Base-by-base conservation (phyloP, 2,113 vertebrate species). In the Acrocephalus arundinaceus region DNA sequence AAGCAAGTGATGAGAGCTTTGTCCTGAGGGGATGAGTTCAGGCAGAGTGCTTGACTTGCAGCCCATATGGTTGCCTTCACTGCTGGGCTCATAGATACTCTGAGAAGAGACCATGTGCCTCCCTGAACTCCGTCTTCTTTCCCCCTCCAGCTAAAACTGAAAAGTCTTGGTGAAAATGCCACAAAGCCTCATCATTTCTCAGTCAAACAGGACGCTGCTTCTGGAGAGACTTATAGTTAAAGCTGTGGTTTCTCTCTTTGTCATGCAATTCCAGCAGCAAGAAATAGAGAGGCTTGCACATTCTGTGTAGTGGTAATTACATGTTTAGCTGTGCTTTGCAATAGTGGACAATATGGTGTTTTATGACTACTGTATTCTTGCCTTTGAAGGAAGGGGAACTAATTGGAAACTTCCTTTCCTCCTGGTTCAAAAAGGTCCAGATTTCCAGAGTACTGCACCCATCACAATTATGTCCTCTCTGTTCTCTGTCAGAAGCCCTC, bases 31-130 rank as follows among this genome's bases (percentile, higher is more conserved):
- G 4, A 74, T 78, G 46, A 92, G 68, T 59, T 86, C 65, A 91
- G 84, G 59, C 76, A 87, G 87, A 85, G 39, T 10, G 2, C 48
- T 77, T 74, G 65, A 89, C 87, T 94, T 63, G 70, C 35, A 84
- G 63, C 35, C 68, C 61, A 51, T 93, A 94, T 58, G 61, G 77
- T 35, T 95, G 77, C 73, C 43, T 94, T 96, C 77, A 52, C 68
- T 87, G 52, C 65, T 87, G 61, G 31, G 55, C 73, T 87, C 1
- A 0, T 4, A 74, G 27, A 39, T 63, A 4, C 66, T 75, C 85
- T 48, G 68, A 58, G 59, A 80, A 80, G 33, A 67, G 39, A 49
- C 23, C 23, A 63, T 0, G 1, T 74, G 68, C 6, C 39, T 89
- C 57, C 31, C 58, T 72, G 30, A 48, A 35, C 51, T 87, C 24